phyloP scores from a whole-genome alignment of 2,888 invertebrate species.

The Campoletis raptor region DNA sequence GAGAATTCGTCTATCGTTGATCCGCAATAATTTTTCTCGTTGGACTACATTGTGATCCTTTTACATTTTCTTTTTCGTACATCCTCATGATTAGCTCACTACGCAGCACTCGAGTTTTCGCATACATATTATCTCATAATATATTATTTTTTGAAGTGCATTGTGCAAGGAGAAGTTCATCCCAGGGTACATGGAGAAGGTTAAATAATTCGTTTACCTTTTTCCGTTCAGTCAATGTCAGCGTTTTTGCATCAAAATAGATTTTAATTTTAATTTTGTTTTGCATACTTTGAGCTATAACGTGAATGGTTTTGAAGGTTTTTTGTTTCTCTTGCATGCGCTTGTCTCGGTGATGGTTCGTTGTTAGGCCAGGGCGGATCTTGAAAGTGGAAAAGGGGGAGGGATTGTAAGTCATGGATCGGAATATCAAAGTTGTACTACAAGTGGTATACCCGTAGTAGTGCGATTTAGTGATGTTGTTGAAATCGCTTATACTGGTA shows the following conservation, averaged over 20 bases:
- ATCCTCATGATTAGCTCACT: conserved; percentile 63
- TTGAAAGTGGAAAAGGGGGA: not conserved
- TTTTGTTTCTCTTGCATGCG: not conserved
- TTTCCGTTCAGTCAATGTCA: conserved; percentile 22
- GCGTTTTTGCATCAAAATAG: conserved; percentile 23
- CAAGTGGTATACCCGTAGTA: conserved; percentile 54
- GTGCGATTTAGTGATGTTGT: conserved; percentile 23
- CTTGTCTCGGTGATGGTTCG: conserved; percentile 6
- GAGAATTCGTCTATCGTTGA: conserved; percentile 54
- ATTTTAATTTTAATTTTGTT: conserved; percentile 11
- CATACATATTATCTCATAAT: conserved; percentile 79
- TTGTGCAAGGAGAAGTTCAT: conserved; percentile 79
- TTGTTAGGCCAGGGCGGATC: conserved; percentile 2
- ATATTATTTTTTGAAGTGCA: conserved; percentile 79
- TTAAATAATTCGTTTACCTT: conserved; percentile 28
- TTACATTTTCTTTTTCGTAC: conserved; percentile 59
- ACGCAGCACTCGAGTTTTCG: conserved; percentile 72
- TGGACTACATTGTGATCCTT: conserved; percentile 54
- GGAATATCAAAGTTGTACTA: conserved; percentile 64
- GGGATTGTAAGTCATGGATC: conserved; percentile 48
- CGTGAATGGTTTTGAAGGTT: conserved; percentile 16
- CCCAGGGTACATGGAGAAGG: conserved; percentile 35
- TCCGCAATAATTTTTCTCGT: conserved; percentile 11
- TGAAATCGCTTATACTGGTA: conserved; percentile 40
- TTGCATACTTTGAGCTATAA: conserved; percentile 11